These are phyloP conservation scores for Panopea generosa DNA, from an alignment of 2,888 invertebrate species.

Conservation along the genomic window DNA sequence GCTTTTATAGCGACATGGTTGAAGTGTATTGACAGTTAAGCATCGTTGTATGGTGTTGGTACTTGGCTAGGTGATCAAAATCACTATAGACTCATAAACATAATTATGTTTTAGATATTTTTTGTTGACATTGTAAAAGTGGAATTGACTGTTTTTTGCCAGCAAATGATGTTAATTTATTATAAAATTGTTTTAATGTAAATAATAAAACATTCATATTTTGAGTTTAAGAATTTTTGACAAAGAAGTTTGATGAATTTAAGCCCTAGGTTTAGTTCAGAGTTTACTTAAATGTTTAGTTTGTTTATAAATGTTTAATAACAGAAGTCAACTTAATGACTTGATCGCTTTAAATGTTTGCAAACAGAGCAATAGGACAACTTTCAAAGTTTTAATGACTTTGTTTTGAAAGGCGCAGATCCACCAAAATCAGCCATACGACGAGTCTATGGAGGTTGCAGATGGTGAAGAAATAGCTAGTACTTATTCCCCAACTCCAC, in stretches of 20 bases:
- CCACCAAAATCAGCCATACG: slow-evolving; percentile 84
- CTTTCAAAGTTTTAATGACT: background rate
- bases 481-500: slow-evolving; percentile 84
- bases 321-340: background rate
- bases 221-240: too few species aligned
- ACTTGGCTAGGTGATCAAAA: background rate
- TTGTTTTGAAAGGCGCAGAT: slow-evolving; percentile 65
- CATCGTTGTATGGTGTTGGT: background rate
- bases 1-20: too few species aligned
- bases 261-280: too few species aligned
- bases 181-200: too few species aligned
- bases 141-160: too few species aligned
- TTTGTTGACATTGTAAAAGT: too few species aligned
- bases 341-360: background rate
- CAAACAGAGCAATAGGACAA: background rate
- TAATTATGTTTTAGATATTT: background rate
- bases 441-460: slow-evolving; percentile 85
- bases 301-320: too few species aligned
- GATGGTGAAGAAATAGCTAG: slow-evolving; percentile 85
- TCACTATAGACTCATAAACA: background rate
- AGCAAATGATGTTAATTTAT: too few species aligned
- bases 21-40: too few species aligned
- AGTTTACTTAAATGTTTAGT: too few species aligned
- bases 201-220: too few species aligned
- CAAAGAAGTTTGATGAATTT: too few species aligned